phyloP scores from a whole-genome alignment of 2,113 vertebrate genomes.

The Pluvialis apricaria region DNA sequence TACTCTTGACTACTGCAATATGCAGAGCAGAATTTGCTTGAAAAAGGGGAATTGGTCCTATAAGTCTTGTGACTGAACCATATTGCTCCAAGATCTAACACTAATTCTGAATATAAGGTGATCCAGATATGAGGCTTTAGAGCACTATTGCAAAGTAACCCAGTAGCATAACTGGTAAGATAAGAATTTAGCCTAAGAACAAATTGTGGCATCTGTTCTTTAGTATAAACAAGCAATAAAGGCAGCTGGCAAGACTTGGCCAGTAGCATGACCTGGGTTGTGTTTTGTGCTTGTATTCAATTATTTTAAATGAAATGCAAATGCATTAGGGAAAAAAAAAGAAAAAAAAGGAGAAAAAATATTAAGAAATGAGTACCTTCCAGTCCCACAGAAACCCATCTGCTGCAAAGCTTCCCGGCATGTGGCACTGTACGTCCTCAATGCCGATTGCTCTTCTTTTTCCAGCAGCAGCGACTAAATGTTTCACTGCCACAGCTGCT shows the following conservation, averaged over 20 bases:
- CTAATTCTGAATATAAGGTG: background rate
- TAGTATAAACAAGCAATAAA: background rate
- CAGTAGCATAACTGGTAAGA: background rate
- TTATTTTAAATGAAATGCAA: background rate
- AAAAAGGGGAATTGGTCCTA: background rate
- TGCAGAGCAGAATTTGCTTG: background rate
- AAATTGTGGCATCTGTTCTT: background rate
- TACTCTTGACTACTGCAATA: background rate
- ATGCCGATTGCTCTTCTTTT: constrained; percentile 18
- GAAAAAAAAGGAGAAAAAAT: background rate
- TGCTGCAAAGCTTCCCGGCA: constrained; percentile 18
- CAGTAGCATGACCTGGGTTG: background rate
- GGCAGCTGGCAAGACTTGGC: background rate
- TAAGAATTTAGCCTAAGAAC: background rate
- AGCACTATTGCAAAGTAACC: background rate
- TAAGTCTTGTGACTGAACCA: background rate
- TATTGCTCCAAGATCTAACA: accelerated
- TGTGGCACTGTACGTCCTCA: constrained; percentile 21
- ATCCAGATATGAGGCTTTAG: background rate
- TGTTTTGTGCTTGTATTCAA: background rate
- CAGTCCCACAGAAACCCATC: constrained; percentile 25
- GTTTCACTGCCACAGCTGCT: constrained; percentile 36
- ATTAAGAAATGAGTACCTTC: background rate
- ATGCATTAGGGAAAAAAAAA: background rate
- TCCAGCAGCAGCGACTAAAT: constrained; percentile 45